Evolutionary conservation across 2,888 invertebrate species (phyloP).

Genomic region (Pollenia angustigena): DNA sequence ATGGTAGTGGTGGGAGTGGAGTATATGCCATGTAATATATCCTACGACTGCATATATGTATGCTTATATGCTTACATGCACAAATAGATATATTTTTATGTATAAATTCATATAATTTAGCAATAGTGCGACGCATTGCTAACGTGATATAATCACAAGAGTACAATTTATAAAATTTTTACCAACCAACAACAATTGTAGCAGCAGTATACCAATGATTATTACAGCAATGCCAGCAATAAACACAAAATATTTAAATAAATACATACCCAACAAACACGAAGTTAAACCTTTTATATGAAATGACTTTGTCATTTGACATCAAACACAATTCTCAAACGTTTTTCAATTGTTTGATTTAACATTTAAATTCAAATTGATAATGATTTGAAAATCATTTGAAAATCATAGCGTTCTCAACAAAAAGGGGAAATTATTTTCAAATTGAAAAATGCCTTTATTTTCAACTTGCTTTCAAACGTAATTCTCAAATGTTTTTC

Average conservation of each 20-base stretch:
- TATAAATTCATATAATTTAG: background rate
- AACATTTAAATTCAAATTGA: too few relatives aligned
- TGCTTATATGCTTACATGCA: background rate
- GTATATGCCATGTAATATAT: conserved; percentile 29
- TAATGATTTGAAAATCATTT: too few relatives aligned
- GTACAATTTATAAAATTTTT: conserved; percentile 35
- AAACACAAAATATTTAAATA: conserved; percentile 9
- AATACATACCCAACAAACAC: too few relatives aligned
- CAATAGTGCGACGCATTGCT: conserved; percentile 1
- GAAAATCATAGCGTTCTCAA: too few relatives aligned
- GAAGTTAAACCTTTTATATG: too few relatives aligned
- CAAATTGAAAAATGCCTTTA: too few relatives aligned
- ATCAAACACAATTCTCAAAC: too few relatives aligned
- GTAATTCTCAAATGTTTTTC: too few relatives aligned
- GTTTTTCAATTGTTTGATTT: too few relatives aligned
- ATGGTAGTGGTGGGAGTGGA: conserved; percentile 50
- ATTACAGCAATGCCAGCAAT: background rate
- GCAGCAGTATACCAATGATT: background rate
- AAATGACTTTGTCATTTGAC: too few relatives aligned
- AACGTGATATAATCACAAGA: conserved; percentile 33
- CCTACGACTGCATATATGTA: background rate
- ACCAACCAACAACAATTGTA: background rate
- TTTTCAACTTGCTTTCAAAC: too few relatives aligned
- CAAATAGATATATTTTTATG: background rate
- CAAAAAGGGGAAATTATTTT: too few relatives aligned